A percentile compares a stretch with the other conserved stretches of the same genome.
Evolutionary conservation across 2,797 vertebrate species (phyloP).

Genomic region (Phoebastria nigripes): DNA sequence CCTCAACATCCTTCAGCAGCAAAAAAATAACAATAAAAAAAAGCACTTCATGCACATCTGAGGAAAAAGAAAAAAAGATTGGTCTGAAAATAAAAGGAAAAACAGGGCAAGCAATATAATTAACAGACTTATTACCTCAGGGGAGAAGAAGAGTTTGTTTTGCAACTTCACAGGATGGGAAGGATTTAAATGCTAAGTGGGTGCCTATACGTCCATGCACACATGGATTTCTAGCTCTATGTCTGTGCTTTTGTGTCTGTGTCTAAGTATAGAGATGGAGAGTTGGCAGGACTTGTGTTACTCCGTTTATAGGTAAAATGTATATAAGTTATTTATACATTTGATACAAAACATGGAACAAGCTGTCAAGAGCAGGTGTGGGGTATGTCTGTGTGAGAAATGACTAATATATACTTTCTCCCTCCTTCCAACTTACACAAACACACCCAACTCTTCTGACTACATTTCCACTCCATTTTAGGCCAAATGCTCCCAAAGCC

Average conservation of each 20-base stretch:
- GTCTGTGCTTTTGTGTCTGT: background rate
- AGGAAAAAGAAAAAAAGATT: background rate
- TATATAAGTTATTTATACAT: slow-evolving; percentile 49
- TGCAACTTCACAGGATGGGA: background rate
- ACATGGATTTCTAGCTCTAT: background rate
- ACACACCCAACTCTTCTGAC: slow-evolving; percentile 32
- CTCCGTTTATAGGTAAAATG: slow-evolving; percentile 23
- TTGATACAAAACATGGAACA: slow-evolving; percentile 47
- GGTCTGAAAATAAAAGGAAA: background rate
- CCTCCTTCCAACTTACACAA: slow-evolving; percentile 46
- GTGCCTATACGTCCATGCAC: background rate
- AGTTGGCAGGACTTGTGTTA: slow-evolving; percentile 7
- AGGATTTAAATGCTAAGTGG: background rate
- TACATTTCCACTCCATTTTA: slow-evolving; percentile 51
- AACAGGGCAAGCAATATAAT: background rate
- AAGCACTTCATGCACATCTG: background rate
- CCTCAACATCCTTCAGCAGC: background rate
- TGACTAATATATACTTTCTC: slow-evolving; percentile 1
- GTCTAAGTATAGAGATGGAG: background rate
- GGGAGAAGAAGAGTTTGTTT: background rate
- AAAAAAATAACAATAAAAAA: background rate
- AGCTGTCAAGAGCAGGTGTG: slow-evolving; percentile 38
- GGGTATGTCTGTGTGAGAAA: background rate
- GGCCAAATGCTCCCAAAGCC: background rate
- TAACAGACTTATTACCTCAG: background rate